A percentile compares a stretch with the other conserved stretches of the same genome.
Conservation (phyloP, 2,113 vertebrate species). For the Tragulus kanchil region DNA sequence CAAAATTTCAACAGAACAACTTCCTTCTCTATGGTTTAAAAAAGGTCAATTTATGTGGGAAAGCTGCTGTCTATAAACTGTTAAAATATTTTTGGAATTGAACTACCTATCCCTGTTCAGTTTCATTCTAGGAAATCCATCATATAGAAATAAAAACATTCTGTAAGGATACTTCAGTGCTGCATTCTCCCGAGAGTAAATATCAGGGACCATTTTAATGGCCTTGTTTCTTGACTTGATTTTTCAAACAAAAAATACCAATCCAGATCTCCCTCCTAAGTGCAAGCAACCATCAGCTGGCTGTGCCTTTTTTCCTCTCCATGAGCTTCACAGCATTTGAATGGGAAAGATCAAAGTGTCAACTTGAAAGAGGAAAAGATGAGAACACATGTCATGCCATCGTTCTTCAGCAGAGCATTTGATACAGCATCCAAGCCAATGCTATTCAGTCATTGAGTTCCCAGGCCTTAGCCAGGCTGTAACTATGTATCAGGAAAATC, state of each 20-base stretch:
- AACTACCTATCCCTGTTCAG: background rate
- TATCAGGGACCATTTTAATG: background rate
- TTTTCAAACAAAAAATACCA: conserved; percentile 32
- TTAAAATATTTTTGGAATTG: background rate
- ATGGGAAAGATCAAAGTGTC: conserved; percentile 15
- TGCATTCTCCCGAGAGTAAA: background rate
- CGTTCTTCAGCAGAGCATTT: background rate
- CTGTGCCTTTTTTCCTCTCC: background rate
- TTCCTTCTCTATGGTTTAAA: background rate
- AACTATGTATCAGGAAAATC: background rate
- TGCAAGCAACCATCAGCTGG: accelerated
- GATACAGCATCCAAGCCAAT: background rate
- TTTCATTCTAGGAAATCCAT: conserved; percentile 1
- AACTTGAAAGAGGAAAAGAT: background rate
- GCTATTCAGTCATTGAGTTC: background rate
- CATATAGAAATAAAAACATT: conserved; percentile 5
- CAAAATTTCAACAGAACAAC: background rate
- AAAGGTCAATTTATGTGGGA: background rate
- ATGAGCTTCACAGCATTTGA: background rate
- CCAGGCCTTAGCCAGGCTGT: background rate
- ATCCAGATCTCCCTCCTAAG: too few relatives aligned
- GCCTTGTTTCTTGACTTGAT: conserved; percentile 13
- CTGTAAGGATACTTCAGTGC: background rate
- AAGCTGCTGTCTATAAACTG: background rate
- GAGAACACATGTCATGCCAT: background rate